Evolutionary conservation across 2,888 invertebrate genomes (phyloP), one percentile per base, ranked within the genome.

Genomic region (Lasioglossum zephyrum): DNA sequence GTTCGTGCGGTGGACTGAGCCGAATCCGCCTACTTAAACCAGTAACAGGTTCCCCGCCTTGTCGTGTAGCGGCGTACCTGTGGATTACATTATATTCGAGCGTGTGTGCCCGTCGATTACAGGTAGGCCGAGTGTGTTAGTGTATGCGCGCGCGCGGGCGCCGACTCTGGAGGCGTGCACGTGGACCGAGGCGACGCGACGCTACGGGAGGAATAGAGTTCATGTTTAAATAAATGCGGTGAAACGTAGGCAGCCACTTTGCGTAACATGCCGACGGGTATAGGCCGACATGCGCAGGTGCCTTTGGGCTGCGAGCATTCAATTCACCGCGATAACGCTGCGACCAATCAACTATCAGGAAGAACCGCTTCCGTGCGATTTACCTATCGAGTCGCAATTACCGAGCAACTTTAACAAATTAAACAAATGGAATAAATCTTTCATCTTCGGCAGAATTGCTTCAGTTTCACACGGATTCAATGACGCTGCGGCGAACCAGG

Each of bases 41-140:
- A 90, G 92, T 91, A 93, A 93, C 92, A 92, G 92, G 91, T 91
- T 92, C 89, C 92, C 92, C 92, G 91, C 88, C 92, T 90, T 90
- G 87, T 84, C 86, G 73, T 80, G 76, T 49, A 79, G 75, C 87
- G 72, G 75, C 81, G 66, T 53, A 53, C 53, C 53, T 53, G 53
- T 9, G 53, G 53, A 53, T 53, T 53, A 53, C n/a, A 53, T 79
- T 87, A 91, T 88, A 18, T 66, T 36, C 22, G 36, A 66, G 16
- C 13, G 13, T 31, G n/a, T 79, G 79, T 79, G 36, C 79, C 69
- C 79, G 57, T 74, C 22, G 53, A 53, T 53, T 53, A 53, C 9
- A n/a, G 39, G 53, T 8, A 6, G 3, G 44, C 16, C 2, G n/a
- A 3, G n/a, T 0, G 8, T 31, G 36, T 60, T 69, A 11, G 66